Base-by-base conservation (phyloP, 2,113 vertebrate species). In the Platysternon megacephalum region DNA sequence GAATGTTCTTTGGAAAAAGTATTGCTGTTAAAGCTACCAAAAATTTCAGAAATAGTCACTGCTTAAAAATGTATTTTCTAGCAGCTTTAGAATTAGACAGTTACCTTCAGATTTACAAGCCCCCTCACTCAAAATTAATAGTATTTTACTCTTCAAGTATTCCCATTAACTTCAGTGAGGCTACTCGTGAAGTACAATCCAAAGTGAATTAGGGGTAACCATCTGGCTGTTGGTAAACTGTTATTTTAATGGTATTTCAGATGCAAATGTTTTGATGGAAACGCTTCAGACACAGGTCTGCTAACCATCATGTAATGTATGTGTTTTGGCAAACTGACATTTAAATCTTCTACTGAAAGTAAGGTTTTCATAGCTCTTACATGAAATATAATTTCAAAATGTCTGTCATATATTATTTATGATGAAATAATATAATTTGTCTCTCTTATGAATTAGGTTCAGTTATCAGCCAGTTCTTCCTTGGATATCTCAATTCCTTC, bases 401-500 rank as follows among this genome's bases (percentile, higher is more conserved):
- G 19, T 83, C 28, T 87, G 44, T 82, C 90, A 21, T 91, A 4
- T 90, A 5, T 87, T 44, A 44, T 93, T 51, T 51, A 6, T 80
- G 2, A 51, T 4, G 19, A 74, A 74, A 39, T 42, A 46, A 29
- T 49, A 16, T 81, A 51, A n/a, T 93, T 90, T 95, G 2, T 96
- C 90, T 97, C 48, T 93, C 8, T 2, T 89, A 3, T 88, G 84
- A 93, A 93, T 96, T 95, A 98, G 98, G 56, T 87, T 97, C 96
- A 97, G 81, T 87, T 95, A 58, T 94, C 94, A 84, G 53, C 89
- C 28, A 85, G 94, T 61, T 87, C 93, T 85, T 91, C 96, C 82
- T 88, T 96, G 93, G 96, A 97, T 91, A 91, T 84, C 95, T 95
- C 96, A 86, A 88, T 97, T 92, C 88, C 97, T 58, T 96, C 97